Base-by-base conservation (phyloP, 2,113 vertebrate species). In the Leptobrachium leishanense region DNA sequence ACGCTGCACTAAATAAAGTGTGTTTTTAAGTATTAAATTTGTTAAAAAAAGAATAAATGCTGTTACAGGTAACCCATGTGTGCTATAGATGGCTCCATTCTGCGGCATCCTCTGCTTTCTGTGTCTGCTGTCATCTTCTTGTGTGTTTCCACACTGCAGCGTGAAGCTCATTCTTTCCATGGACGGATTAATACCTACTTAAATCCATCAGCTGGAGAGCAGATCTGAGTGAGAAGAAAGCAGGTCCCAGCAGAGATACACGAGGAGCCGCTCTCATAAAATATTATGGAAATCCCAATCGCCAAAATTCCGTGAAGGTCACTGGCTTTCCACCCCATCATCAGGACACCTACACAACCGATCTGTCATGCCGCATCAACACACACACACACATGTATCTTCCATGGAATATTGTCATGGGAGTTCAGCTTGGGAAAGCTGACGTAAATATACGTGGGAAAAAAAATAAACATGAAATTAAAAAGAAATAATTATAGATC, bases 131-230 rank as follows among this genome's bases (percentile, higher is more conserved):
- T 42, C 20, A 15, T 78, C 59, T 71, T 46, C 44, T 20, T 79
- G 70, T 72, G 77, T 67, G 77, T 66, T 72, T 72, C 57, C 53
- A 57, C 74, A 20, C 7, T 53, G 77, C 57, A 40, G 43, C 59
- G 57, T 8, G 12, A 12, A 68, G 44, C 75, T 76, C 75, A 72
- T 79, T 42, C 62, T 79, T 79, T 79, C 69, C 77, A 79, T 73
- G 62, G 53, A 73, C 62, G 69, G 77, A 79, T 79, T 79, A 79
- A 44, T 20, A 53, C 40, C 62, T 79, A 73, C 73, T 79, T 73
- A 73, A 31, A 65, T 3, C 2, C 76, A 78, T 78, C 68, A 78
- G 68, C 76, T 78, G 76, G 68, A 64, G 31, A 78, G 42, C 43
- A 15, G 66, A 57, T 59, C 70, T 50, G 62, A 53, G 43, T 64